Percentiles rank a stretch among this genome's conserved stretches.
phyloP scores from a whole-genome alignment of 2,888 invertebrate genomes.

The Pediacus dermestoides region DNA sequence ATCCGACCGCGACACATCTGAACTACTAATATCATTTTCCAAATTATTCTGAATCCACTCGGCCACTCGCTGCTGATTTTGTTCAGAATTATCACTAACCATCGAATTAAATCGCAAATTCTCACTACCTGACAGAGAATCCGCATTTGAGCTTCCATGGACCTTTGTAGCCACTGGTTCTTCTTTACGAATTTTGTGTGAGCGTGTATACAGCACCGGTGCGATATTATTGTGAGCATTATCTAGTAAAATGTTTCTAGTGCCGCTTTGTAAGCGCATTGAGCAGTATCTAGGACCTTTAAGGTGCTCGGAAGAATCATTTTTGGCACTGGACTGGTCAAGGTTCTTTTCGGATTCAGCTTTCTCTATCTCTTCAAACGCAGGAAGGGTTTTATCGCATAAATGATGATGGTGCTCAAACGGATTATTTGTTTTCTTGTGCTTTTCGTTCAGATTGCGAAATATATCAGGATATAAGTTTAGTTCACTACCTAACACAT shows the following conservation, averaged over 20 bases:
- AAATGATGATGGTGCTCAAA: slow-evolving; percentile 31
- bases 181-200: slow-evolving; percentile 25
- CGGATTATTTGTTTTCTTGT: slow-evolving; percentile 16
- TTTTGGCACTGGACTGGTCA: slow-evolving; percentile 30
- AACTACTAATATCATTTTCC: slow-evolving; percentile 52
- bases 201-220: slow-evolving; percentile 69
- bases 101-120: slow-evolving; percentile 23
- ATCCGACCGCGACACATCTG: slow-evolving; percentile 39
- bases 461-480: slow-evolving; percentile 16
- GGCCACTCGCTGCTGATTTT: slow-evolving; percentile 55
- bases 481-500: slow-evolving; percentile 14
- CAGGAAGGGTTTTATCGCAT: slow-evolving; percentile 29
- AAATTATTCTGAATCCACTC: slow-evolving; percentile 73
- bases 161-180: slow-evolving; percentile 14
- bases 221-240: slow-evolving; percentile 70
- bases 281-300: slow-evolving; percentile 72
- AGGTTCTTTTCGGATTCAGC: slow-evolving; percentile 25
- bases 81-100: slow-evolving; percentile 32
- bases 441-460: slow-evolving; percentile 15
- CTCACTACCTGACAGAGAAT: slow-evolving; percentile 24
- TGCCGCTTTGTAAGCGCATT: slow-evolving; percentile 71
- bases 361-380: slow-evolving; percentile 30
- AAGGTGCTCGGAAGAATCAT: slow-evolving; percentile 24
- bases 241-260: slow-evolving; percentile 75
- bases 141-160: slow-evolving; percentile 23